Evolutionary conservation across 2,888 invertebrate species (phyloP).

Genomic region (Cartodere bifasciata): DNA sequence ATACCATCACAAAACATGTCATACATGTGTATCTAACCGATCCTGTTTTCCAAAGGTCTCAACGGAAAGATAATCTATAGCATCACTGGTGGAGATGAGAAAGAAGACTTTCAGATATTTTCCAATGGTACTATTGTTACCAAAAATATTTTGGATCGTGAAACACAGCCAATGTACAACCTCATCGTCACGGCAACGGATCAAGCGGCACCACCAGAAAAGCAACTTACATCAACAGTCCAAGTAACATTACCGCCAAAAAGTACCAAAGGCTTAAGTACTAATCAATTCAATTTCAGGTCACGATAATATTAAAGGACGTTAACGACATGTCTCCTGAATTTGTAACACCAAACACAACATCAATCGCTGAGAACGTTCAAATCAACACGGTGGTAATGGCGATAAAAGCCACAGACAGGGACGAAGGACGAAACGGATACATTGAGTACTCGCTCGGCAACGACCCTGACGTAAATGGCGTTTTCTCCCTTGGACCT

Average conservation of each 20-base stretch:
- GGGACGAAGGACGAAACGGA: constrained; percentile 83
- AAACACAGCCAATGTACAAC: constrained; percentile 68
- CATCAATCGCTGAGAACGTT: constrained; percentile 72
- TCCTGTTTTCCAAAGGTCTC: too few species aligned
- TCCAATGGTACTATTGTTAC: constrained; percentile 78
- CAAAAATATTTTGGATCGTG: constrained; percentile 64
- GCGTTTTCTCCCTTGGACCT: constrained; percentile 68
- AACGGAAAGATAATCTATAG: constrained; percentile 76
- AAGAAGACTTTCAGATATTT: constrained; percentile 65
- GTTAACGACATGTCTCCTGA: constrained; percentile 86
- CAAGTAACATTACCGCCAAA: too few species aligned
- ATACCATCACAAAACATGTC: too few species aligned
- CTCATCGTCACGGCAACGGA: constrained; percentile 79
- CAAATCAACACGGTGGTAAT: constrained; percentile 76
- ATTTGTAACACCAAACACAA: constrained; percentile 68
- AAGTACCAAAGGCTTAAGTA: too few species aligned
- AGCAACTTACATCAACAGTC: constrained; percentile 69
- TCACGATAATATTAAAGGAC: constrained; percentile 75
- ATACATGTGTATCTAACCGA: too few species aligned
- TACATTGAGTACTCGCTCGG: constrained; percentile 67
- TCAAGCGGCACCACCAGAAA: constrained; percentile 60
- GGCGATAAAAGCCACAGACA: constrained; percentile 79
- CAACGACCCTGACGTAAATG: constrained; percentile 49
- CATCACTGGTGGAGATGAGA: constrained; percentile 71
- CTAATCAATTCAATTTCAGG: too few species aligned